Evolutionary conservation across 2,888 invertebrate genomes (phyloP), one percentile per base, ranked within the genome.

Genomic region (Deroplatys truncata): DNA sequence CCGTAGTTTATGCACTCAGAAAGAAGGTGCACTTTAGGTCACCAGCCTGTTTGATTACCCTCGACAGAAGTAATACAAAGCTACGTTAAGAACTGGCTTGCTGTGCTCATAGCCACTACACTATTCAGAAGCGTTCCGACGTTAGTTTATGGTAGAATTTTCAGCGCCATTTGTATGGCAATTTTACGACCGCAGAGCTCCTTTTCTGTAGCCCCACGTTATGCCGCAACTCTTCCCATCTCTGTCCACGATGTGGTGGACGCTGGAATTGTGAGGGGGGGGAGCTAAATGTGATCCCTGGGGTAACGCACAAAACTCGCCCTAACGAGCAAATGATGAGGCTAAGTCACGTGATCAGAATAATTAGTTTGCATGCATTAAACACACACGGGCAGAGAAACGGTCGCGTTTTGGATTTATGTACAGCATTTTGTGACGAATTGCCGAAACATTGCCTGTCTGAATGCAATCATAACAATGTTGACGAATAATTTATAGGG

Each of bases 241-340:
- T 72, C 56, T 72, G 56, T 72, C 56, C 56, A 72, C 56, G 56
- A 25, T 72, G 56, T 72, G 56, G 56, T 72, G 56, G 56, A 72
- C 25, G 56, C 56, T 72, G 56, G 56, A 72, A 72, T 72, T 72
- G 56, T 72, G 35, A 83, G 28, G 89, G 89, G 89, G 82, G 88
- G 88, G 89, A 85, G 29, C 82, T 87, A 83, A 35, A 83, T 87
- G 87, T 87, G 87, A 87, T 87, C 87, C 87, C 83, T 83, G 31
- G 87, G 83, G 87, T 87, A 87, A 87, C 84, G 82, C 88, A 88
- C 84, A 90, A 90, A 90, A 90, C 89, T 90, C 84, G 35, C 85
- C 89, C 88, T 91, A 91, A 91, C 91, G 91, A 91, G 90, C 91
- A 89, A 89, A 91, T 89, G 89, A 91, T 91, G 91, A 91, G 91